A percentile compares a stretch with the other conserved stretches of the same genome.
These are phyloP conservation scores for Mya arenaria DNA, from an alignment of 1,140 invertebrate species.

Conservation along the genomic window DNA sequence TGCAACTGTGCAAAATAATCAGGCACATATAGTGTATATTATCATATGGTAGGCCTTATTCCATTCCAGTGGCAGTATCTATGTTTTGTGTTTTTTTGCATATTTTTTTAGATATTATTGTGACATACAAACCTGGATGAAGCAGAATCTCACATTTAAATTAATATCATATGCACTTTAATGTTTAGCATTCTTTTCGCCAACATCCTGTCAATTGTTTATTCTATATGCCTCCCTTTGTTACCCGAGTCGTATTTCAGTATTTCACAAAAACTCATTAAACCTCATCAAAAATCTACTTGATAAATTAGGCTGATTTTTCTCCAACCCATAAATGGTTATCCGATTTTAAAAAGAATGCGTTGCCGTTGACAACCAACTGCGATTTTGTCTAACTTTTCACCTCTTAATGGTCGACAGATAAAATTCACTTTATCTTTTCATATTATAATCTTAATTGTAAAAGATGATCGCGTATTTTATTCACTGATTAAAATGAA, in stretches of 20 bases:
- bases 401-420: conserved; percentile 66
- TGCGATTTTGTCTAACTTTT: conserved; percentile 73
- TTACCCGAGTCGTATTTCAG: conserved; percentile 27
- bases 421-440: conserved; percentile 74
- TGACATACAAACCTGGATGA: too few relatives aligned
- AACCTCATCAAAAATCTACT: conserved; percentile 45
- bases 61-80: neutral
- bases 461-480: conserved; percentile 73
- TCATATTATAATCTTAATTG: conserved; percentile 74
- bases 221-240: conserved; percentile 33
- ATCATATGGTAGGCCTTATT: too few relatives aligned
- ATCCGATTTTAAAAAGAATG: conserved; percentile 60
- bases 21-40: too few relatives aligned
- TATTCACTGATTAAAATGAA: conserved; percentile 70
- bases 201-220: conserved; percentile 42
- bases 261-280: conserved; percentile 47
- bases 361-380: conserved; percentile 68
- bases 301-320: conserved; percentile 34
- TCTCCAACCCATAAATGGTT: conserved; percentile 57
- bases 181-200: neutral
- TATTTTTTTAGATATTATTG: too few relatives aligned
- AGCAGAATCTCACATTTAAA: too few relatives aligned
- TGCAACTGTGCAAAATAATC: too few relatives aligned
- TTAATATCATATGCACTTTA: conserved; percentile 2
- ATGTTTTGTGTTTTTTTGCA: neutral